Percentiles rank a stretch among this genome's conserved stretches.
Evolutionary conservation across 2,797 vertebrate genomes (phyloP).

Genomic region (Chrosomus eos): DNA sequence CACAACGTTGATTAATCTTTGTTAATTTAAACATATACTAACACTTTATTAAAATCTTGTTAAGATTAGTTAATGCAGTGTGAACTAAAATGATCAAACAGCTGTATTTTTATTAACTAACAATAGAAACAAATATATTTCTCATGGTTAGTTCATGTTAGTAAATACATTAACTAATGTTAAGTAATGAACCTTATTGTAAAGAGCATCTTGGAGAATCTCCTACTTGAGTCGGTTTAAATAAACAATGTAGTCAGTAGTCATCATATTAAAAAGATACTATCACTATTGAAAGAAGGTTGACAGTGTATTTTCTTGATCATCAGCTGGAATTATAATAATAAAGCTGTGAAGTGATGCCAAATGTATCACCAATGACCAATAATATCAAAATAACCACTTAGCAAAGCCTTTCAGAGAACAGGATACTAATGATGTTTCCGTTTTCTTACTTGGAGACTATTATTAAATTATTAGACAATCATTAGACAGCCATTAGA

Average conservation of each 20-base stretch:
- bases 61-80: too few species aligned
- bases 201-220: neutral
- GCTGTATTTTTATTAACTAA: too few species aligned
- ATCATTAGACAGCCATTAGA: neutral
- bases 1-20: too few species aligned
- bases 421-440: neutral
- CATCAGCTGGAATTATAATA: neutral
- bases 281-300: neutral
- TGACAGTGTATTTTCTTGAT: neutral
- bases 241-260: neutral
- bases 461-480: neutral
- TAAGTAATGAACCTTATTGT: too few species aligned
- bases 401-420: neutral
- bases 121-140: too few species aligned
- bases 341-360: neutral
- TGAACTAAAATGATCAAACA: too few species aligned
- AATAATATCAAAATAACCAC: neutral
- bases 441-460: neutral
- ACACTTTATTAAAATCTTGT: too few species aligned
- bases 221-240: neutral
- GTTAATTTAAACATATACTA: too few species aligned
- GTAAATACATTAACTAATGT: too few species aligned
- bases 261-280: neutral
- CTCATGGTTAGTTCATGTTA: too few species aligned
- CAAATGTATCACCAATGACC: neutral